These are phyloP conservation scores for Euleptes europaea DNA, from an alignment of 2,113 vertebrate species.

Conservation along the genomic window DNA sequence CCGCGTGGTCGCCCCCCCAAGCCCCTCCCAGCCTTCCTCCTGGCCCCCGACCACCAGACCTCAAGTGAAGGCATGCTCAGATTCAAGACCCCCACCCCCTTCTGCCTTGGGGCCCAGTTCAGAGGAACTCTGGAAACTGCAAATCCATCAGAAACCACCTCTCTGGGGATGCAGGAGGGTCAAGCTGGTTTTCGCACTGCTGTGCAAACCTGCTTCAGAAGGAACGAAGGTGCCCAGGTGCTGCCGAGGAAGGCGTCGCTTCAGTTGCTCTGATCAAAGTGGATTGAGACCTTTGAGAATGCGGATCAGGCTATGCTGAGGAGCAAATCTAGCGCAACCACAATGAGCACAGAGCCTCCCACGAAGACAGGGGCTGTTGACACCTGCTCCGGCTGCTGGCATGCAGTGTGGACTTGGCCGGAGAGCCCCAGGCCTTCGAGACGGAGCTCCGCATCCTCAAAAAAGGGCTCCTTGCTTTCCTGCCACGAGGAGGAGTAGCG, in stretches of 20 bases:
- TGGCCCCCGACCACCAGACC: too few species aligned
- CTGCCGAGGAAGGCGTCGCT: too few species aligned
- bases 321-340: not conserved
- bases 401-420: too few species aligned
- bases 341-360: too few species aligned
- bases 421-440: not conserved
- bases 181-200: too few species aligned
- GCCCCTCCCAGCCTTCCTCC: fast-evolving
- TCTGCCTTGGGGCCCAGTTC: too few species aligned
- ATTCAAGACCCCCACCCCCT: not conserved
- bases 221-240: too few species aligned
- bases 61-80: not conserved
- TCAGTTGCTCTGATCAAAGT: not conserved
- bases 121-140: not conserved
- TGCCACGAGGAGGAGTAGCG: not conserved
- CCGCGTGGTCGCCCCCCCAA: not conserved
- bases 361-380: too few species aligned
- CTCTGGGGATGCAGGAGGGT: too few species aligned
- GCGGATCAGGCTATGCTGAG: not conserved
- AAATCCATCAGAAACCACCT: not conserved
- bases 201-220: too few species aligned
- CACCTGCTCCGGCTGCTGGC: too few species aligned
- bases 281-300: not conserved
- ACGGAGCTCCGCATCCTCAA: not conserved
- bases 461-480: not conserved